Evolutionary conservation across 2,888 invertebrate genomes (phyloP).

Genomic region (Alloscopus bannaensis): DNA sequence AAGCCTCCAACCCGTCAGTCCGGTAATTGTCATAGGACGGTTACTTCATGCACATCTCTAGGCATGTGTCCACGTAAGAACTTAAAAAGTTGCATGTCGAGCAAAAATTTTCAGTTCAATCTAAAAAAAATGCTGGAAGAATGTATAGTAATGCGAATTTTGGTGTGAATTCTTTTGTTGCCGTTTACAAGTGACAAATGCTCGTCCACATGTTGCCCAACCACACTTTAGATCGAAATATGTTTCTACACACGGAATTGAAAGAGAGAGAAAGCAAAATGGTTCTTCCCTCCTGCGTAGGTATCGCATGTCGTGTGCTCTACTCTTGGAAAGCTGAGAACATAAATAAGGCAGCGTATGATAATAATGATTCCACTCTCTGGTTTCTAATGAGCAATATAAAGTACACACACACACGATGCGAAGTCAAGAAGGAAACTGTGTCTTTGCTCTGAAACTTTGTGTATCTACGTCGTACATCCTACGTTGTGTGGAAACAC

Average conservation of each 20-base stretch:
- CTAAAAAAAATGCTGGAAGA: too few relatives aligned
- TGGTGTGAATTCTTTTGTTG: conserved; percentile 31
- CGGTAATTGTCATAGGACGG: too few relatives aligned
- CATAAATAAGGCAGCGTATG: conserved; percentile 55
- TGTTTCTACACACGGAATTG: too few relatives aligned
- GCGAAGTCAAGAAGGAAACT: neutral
- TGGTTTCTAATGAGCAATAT: conserved; percentile 34
- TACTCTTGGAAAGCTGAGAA: conserved; percentile 45
- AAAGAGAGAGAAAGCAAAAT: conserved; percentile 10
- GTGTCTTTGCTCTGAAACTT: neutral
- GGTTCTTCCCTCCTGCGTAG: conserved; percentile 9
- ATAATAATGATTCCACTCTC: conserved; percentile 47
- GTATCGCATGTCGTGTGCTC: conserved; percentile 37
- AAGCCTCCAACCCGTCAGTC: too few relatives aligned
- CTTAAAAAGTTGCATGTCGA: conserved; percentile 36
- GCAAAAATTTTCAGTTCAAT: conserved; percentile 23
- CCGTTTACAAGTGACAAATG: conserved; percentile 34
- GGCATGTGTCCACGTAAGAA: too few relatives aligned
- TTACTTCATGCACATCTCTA: too few relatives aligned
- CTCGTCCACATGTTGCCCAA: conserved; percentile 46
- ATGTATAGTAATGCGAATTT: too few relatives aligned
- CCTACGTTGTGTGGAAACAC: too few relatives aligned
- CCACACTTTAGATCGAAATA: conserved; percentile 14
- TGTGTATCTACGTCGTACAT: conserved; percentile 4
- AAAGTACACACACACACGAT: conserved; percentile 4